phyloP scores from a whole-genome alignment of 2,888 invertebrate species.

The Nephrotoma guestfalica region DNA sequence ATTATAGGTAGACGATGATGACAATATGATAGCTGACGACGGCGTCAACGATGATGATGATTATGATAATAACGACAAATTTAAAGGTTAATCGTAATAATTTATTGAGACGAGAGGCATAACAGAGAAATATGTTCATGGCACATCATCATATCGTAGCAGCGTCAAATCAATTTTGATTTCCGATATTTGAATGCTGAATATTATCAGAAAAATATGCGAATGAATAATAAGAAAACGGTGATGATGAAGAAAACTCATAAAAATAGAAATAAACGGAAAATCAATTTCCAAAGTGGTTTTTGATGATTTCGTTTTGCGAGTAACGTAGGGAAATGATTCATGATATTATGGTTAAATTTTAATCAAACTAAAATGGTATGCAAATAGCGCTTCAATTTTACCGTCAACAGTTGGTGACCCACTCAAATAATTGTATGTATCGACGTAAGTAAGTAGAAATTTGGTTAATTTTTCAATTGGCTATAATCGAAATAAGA shows the following conservation, averaged over 20 bases:
- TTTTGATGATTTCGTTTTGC: background rate
- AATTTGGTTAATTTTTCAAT: background rate
- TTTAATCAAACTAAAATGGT: background rate
- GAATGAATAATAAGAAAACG: background rate
- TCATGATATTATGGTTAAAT: background rate
- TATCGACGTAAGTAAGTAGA: background rate
- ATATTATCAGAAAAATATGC: background rate
- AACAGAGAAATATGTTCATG: background rate
- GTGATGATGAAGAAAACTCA: background rate
- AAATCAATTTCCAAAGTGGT: background rate
- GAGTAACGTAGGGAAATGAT: background rate
- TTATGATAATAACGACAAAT: background rate
- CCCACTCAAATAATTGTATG: background rate
- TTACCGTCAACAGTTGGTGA: background rate
- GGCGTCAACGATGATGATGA: background rate
- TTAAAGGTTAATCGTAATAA: background rate
- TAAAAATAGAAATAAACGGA: background rate
- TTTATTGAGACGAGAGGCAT: background rate
- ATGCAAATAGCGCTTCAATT: background rate
- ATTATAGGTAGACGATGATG: background rate
- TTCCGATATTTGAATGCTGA: background rate
- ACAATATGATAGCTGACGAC: background rate
- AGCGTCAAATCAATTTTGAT: background rate
- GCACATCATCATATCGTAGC: background rate
- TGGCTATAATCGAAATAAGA: background rate